phyloP scores from a whole-genome alignment of 92 coral and sea anemone species.

The Metridium senile region DNA sequence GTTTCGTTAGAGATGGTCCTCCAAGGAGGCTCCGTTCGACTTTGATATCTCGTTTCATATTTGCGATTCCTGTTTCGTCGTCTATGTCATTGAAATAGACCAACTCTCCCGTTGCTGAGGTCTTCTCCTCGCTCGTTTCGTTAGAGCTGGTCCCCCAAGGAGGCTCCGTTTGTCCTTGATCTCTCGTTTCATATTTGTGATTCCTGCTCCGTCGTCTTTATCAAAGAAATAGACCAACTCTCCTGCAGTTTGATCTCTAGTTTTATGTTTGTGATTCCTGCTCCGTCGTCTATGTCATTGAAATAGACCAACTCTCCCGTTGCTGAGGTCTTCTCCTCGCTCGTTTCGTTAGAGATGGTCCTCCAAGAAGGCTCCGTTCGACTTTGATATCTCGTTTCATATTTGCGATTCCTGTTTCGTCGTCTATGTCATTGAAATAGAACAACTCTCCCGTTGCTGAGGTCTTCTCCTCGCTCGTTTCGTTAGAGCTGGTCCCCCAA shows the following conservation, averaged over 20 bases:
- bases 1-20: slow-evolving; percentile 10
- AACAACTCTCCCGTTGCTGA: neutral
- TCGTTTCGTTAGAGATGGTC: slow-evolving; percentile 20
- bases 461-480: slow-evolving; percentile 27
- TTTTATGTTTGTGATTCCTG: slow-evolving; percentile 20
- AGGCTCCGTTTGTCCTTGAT: slow-evolving; percentile 9
- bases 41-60: no score
- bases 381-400: no score
- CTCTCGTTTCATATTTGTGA: slow-evolving; percentile 12
- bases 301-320: slow-evolving; percentile 3
- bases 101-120: slow-evolving; percentile 2
- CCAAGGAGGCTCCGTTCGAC: no score
- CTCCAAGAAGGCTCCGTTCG: no score
- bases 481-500: neutral
- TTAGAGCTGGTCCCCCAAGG: neutral
- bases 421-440: slow-evolving; percentile 13
- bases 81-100: slow-evolving; percentile 9
- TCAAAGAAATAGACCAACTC: slow-evolving; percentile 10
- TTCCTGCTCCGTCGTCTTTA: slow-evolving; percentile 27
- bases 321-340: slow-evolving; percentile 1
- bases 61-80: slow-evolving; percentile 24
- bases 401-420: slow-evolving; percentile 27
- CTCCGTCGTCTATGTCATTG: slow-evolving; percentile 20
- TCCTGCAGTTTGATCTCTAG: no score
- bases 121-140: slow-evolving; percentile 28